phyloP scores from a whole-genome alignment of 2,888 invertebrate species.

The Vannuccia rotundouncinata region DNA sequence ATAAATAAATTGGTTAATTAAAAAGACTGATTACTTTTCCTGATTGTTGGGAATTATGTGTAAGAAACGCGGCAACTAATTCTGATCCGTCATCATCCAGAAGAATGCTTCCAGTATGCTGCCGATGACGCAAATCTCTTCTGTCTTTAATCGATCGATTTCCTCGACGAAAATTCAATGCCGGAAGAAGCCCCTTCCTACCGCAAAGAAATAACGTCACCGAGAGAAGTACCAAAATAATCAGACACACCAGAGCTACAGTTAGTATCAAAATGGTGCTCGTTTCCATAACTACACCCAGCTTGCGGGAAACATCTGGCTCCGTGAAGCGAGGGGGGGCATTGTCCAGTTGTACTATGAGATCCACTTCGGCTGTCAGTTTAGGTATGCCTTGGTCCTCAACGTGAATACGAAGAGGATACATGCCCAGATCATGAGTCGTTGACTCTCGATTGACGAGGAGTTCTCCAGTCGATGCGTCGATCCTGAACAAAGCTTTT shows the following conservation, averaged over 20 bases:
- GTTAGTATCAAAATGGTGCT: constrained; percentile 7
- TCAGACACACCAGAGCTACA: not conserved
- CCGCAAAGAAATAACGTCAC: constrained; percentile 7
- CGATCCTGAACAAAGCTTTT: not conserved
- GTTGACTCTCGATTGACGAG: not conserved
- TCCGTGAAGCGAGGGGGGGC: not conserved
- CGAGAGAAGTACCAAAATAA: constrained; percentile 7
- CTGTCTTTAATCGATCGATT: not conserved
- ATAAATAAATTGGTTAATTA: not conserved
- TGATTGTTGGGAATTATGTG: not conserved
- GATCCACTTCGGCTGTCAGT: not conserved
- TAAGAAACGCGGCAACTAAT: not conserved
- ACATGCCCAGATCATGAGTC: not conserved
- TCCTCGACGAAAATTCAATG: not conserved
- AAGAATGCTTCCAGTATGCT: not conserved
- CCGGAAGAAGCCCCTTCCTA: not conserved
- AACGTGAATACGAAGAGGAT: not conserved
- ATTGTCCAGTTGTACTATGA: constrained; percentile 17
- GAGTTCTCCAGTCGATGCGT: not conserved
- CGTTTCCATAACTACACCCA: not conserved
- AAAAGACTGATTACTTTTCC: not conserved
- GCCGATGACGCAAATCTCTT: not conserved
- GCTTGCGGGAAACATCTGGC: not conserved
- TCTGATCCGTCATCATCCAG: not conserved
- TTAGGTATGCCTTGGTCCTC: not conserved